Conservation (phyloP, 2,113 vertebrate species). For the Perca schrenkii region DNA sequence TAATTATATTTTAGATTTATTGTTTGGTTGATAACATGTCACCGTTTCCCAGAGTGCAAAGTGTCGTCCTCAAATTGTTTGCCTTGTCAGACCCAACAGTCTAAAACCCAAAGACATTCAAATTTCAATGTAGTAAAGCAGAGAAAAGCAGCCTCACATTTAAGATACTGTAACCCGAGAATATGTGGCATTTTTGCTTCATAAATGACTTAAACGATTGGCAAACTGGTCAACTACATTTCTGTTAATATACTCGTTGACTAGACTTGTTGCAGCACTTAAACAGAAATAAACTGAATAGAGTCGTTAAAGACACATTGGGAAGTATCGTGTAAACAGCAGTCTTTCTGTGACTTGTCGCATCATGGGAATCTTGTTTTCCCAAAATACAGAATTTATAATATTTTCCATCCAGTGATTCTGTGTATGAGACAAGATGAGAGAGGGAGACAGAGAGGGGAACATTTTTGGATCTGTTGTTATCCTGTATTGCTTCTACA, state of each 20-base stretch:
- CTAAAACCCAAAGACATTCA: neutral
- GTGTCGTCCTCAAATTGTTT: neutral
- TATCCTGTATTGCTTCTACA: neutral
- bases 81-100: neutral
- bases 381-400: neutral
- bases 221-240: neutral
- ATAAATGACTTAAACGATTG: neutral
- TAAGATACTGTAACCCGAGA: neutral
- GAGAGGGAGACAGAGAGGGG: neutral
- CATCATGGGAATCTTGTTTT: neutral
- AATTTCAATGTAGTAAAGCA: neutral
- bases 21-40: neutral
- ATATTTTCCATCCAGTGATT: neutral
- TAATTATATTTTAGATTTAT: neutral
- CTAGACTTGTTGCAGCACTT: no score
- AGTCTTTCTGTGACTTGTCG: neutral
- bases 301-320: neutral
- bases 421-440: neutral
- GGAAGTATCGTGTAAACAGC: neutral
- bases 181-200: neutral
- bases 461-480: neutral
- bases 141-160: no score
- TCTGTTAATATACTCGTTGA: no score
- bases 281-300: no score
- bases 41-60: neutral